phyloP scores from a whole-genome alignment of 2,113 vertebrate genomes.

The Leptocoma aspasia region DNA sequence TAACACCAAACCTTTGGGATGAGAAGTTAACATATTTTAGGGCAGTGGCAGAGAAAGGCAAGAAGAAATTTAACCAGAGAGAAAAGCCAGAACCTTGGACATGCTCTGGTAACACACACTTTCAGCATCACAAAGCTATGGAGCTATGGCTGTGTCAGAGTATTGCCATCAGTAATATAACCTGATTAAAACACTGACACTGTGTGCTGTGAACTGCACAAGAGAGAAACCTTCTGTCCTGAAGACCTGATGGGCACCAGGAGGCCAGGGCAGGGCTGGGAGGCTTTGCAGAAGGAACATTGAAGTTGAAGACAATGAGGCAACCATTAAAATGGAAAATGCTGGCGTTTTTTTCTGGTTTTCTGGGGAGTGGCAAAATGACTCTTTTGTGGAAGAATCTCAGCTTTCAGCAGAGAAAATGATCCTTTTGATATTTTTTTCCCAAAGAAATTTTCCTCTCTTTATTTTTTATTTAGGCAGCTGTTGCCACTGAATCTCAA shows the following conservation, averaged over 20 bases:
- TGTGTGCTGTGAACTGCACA: not conserved
- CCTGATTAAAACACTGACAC: not conserved
- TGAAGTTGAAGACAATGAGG: not conserved
- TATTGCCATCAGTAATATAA: too few relatives aligned
- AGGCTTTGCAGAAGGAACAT: not conserved
- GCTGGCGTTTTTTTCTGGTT: not conserved
- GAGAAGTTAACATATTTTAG: not conserved
- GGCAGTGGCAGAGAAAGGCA: not conserved
- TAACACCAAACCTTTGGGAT: not conserved
- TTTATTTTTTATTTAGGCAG: not conserved
- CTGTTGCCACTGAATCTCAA: not conserved
- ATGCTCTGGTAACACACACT: not conserved
- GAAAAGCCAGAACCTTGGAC: not conserved
- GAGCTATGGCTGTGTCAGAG: not conserved
- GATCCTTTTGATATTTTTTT: not conserved
- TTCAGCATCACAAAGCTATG: not conserved
- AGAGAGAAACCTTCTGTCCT: not conserved
- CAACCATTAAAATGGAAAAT: not conserved
- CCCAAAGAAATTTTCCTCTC: not conserved
- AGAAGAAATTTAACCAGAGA: not conserved
- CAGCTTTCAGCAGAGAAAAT: not conserved
- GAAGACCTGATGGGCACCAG: not conserved
- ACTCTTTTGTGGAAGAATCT: not conserved
- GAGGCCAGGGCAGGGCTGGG: not conserved
- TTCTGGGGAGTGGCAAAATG: slow-evolving; percentile 3